Base-by-base conservation (phyloP, 2,888 invertebrate genomes). In the Hydroisotoma schaefferi region DNA sequence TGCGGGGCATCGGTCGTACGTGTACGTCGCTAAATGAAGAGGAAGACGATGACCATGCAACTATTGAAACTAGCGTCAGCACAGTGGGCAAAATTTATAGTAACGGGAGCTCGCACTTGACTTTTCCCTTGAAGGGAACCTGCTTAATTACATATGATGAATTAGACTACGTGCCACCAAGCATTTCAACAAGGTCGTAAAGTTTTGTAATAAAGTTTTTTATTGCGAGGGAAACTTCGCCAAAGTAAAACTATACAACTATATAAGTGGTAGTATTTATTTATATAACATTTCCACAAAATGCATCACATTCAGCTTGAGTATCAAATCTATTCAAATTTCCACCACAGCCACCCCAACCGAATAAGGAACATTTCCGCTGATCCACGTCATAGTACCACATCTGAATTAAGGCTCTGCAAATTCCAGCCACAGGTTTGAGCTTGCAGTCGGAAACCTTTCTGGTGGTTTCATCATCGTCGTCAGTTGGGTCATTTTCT, bases 401-500 rank as follows among this genome's bases (percentile, higher is more conserved):
- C 55, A 55, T 48, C 10, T 49, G 33, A 15, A 59, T 59, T 12
- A 59, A 18, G 3, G 55, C 59, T 51, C 37, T 48, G 26, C 59
- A 59, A 8, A 20, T 10, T 18, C 59, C 59, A 3, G 1, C 28
- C 5, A 10, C 48, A 2, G 40, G 43, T 2, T 2, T 1, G 4
- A 49, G 43, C 12, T 8, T 2, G 23, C 59, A 59, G 23, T 55
- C 55, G 4, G 43, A 20, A 18, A 25, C 26, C 18, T 38, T 20
- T 40, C 25, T 6, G 6, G 15, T 27, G 8, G 37, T n/a, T 10
- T 25, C 40, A 25, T 29, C 15, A 23, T 4, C 15, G 18, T 23
- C 38, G 23, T 46, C 6, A 25, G 27, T n/a, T n/a, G n/a, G n/a
- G 28, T 25, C 22, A 20, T 26, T 49, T 48, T 33, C 28, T 40